phyloP scores from a whole-genome alignment of 2,888 invertebrate genomes.

The Rhyacophila evoluta region DNA sequence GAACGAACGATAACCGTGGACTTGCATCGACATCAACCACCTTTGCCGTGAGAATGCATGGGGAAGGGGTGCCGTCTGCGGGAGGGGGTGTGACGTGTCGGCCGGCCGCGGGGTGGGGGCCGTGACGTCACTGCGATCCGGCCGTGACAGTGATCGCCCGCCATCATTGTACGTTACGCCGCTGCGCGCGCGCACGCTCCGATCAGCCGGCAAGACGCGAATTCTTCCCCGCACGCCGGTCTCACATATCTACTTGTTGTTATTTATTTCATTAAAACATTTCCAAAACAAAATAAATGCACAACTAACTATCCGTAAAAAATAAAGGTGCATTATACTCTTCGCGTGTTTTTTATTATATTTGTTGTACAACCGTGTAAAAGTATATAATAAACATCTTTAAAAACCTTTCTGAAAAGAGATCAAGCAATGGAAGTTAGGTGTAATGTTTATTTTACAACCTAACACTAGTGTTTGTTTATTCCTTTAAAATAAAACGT shows the following conservation, averaged over 20 bases:
- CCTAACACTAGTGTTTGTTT: neutral
- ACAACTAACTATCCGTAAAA: neutral
- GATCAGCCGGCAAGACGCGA: slow-evolving; percentile 35
- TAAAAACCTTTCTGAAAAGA: neutral
- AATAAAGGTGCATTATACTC: neutral
- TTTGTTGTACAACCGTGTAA: neutral
- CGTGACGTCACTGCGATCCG: slow-evolving; percentile 67
- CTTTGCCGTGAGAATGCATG: slow-evolving; percentile 2
- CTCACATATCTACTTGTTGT: slow-evolving; percentile 52
- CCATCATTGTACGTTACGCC: slow-evolving; percentile 57
- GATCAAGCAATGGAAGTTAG: neutral
- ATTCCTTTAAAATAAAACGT: neutral
- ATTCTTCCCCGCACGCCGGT: neutral
- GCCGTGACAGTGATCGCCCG: slow-evolving; percentile 71
- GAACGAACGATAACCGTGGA: slow-evolving; percentile 20
- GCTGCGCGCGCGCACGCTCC: slow-evolving; percentile 42
- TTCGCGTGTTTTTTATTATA: neutral
- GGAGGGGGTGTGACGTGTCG: slow-evolving; percentile 36
- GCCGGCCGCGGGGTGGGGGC: slow-evolving; percentile 59
- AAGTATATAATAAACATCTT: neutral
- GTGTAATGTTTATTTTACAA: neutral
- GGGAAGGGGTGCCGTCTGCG: slow-evolving; percentile 53
- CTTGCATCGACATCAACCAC: slow-evolving; percentile 7
- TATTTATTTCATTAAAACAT: neutral
- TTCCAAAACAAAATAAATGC: neutral